Evolutionary conservation across 2,888 invertebrate species (phyloP), one percentile per base, ranked within the genome.

Genomic region (Colletes collaris): DNA sequence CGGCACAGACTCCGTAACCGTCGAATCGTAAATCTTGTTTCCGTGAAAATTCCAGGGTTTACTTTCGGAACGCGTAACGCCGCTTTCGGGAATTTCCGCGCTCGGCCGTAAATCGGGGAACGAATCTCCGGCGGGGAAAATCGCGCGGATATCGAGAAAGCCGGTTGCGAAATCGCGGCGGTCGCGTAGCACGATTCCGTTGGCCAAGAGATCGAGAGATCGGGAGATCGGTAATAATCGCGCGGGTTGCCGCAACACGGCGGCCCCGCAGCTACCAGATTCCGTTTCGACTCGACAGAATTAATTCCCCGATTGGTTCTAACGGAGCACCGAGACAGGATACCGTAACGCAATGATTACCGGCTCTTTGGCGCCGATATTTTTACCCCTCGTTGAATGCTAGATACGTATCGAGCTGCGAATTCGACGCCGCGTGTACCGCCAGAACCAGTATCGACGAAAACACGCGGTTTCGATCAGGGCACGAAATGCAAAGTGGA

Each of bases 361-460:
- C 8, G 64, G 49, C 55, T 11, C 19, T 64, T 55, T 58, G 77
- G 76, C 76, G 77, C 68, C 76, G 52, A 27, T 27, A 11, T 63
- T 63, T 77, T 64, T 27, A 27, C 27, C 27, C 27, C 27, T 27
- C 27, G 27, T 27, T 27, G 27, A 27, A 27, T 27, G 27, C 27
- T 27, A 27, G 27, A 27, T 27, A 27, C 27, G 27, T 27, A 27
- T 27, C 27, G 27, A 27, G 27, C 27, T 27, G 2, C 27, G 27
- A 27, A 27, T 27, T 27, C 27, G 27, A 27, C 27, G 27, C 27
- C 27, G 27, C 27, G 2, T 27, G 27, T 27, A 27, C 27, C 27
- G 2, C 27, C 1, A 27, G 27, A 27, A 27, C 27, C 27, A 27
- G 27, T 27, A 27, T 27, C 27, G 1, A 27, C 27, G 27, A 27